Evolutionary conservation across 2,113 vertebrate genomes (phyloP).

Genomic region (Maccullochella peelii): DNA sequence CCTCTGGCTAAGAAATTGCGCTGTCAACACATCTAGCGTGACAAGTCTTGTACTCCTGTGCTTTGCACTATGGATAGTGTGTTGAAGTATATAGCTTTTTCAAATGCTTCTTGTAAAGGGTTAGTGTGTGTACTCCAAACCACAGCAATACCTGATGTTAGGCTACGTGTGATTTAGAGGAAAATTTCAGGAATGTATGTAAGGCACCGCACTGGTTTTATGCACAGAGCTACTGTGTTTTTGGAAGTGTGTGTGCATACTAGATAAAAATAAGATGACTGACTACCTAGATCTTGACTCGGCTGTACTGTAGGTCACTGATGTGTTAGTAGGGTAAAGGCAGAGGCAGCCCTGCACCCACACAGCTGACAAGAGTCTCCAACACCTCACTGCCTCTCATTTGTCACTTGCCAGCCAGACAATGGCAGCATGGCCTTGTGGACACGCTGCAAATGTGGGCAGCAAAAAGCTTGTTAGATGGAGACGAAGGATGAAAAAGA

Average conservation of each 20-base stretch:
- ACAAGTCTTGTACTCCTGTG: slow-evolving; percentile 11
- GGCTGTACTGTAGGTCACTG: slow-evolving; percentile 30
- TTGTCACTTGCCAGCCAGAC: slow-evolving; percentile 72
- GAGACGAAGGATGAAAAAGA: slow-evolving; percentile 42
- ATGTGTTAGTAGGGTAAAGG: slow-evolving; percentile 45
- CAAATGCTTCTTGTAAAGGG: slow-evolving; percentile 18
- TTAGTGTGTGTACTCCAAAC: slow-evolving; percentile 40
- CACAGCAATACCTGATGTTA: slow-evolving; percentile 13
- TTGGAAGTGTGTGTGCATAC: slow-evolving; percentile 11
- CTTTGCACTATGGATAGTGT: background rate
- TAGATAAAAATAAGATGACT: slow-evolving; percentile 41
- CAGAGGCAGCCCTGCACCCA: slow-evolving; percentile 30
- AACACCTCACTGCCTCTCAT: slow-evolving; percentile 70
- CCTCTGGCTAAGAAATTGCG: slow-evolving; percentile 36
- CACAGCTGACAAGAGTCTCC: slow-evolving; percentile 53
- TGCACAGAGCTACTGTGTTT: slow-evolving; percentile 15
- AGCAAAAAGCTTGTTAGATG: slow-evolving; percentile 45
- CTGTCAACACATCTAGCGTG: slow-evolving; percentile 25
- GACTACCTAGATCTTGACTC: slow-evolving; percentile 20
- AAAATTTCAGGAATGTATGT: slow-evolving; percentile 41
- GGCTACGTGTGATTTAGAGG: slow-evolving; percentile 22
- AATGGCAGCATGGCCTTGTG: slow-evolving; percentile 65
- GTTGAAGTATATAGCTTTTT: slow-evolving; percentile 8
- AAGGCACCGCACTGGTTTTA: slow-evolving; percentile 12
- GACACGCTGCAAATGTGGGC: slow-evolving; percentile 44